Percentiles rank a stretch among this genome's conserved stretches.
These are phyloP conservation scores for Atherix ibis DNA, from an alignment of 2,888 invertebrate species.

Conservation along the genomic window DNA sequence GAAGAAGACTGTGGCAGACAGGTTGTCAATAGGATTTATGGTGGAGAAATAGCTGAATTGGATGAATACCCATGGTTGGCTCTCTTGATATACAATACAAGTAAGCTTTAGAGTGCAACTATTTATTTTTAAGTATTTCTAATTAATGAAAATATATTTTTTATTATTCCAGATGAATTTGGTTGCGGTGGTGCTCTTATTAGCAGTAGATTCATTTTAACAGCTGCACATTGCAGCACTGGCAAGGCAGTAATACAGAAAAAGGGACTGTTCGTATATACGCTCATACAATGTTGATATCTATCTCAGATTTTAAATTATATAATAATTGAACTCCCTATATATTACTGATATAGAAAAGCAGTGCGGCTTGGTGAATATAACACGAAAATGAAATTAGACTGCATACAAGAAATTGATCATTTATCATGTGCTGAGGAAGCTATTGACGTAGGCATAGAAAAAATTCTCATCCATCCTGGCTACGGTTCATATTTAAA, in stretches of 20 bases:
- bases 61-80: conserved; percentile 51
- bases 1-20: conserved; percentile 37
- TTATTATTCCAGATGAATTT: conserved; percentile 28
- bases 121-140: no score
- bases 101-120: conserved; percentile 29
- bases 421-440: conserved; percentile 43
- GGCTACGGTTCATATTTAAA: conserved; percentile 36
- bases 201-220: conserved; percentile 40
- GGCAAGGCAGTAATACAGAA: conserved; percentile 34
- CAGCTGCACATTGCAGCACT: conserved; percentile 46
- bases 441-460: conserved; percentile 44
- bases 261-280: conserved; percentile 42
- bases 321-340: no score
- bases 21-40: conserved; percentile 42
- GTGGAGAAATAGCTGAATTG: conserved; percentile 43
- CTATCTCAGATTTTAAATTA: no score
- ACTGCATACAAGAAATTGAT: conserved; percentile 37
- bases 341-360: conserved; percentile 21
- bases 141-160: background rate
- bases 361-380: conserved; percentile 49
- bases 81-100: conserved; percentile 38
- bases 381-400: conserved; percentile 41
- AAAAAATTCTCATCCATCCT: conserved; percentile 47
- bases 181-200: conserved; percentile 47
- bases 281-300: no score